Evolutionary conservation across 1,140 invertebrate species (phyloP).

Genomic region (Dendrolimus kikuchii): DNA sequence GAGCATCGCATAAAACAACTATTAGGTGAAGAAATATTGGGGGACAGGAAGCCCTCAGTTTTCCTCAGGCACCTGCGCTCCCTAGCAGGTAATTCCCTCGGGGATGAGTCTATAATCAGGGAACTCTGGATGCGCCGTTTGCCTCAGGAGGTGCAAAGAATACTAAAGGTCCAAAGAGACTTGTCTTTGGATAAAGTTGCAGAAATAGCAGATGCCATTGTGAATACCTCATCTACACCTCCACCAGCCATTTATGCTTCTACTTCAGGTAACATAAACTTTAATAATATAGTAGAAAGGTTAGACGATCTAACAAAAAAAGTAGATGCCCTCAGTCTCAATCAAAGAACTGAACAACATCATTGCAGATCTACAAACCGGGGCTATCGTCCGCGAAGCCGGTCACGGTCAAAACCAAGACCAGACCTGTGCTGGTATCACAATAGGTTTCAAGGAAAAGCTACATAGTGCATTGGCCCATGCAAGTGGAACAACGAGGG

Average conservation of each 20-base stretch:
- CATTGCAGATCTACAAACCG: background rate
- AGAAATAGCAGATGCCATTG: background rate
- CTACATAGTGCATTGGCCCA: background rate
- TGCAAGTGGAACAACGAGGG: background rate
- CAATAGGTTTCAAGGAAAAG: background rate
- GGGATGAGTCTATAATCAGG: background rate
- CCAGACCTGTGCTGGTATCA: background rate
- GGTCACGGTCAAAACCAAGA: background rate
- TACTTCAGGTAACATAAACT: background rate
- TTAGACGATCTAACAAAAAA: background rate
- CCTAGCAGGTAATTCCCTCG: background rate
- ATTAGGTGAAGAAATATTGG: background rate
- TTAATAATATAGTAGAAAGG: background rate
- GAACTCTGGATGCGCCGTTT: background rate
- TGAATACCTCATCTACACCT: background rate
- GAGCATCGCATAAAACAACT: background rate
- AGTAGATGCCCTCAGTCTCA: background rate
- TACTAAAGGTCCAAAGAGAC: background rate
- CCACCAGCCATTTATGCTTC: background rate
- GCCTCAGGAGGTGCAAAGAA: background rate
- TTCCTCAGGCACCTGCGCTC: constrained; percentile 1
- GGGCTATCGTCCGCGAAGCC: no score
- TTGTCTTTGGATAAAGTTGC: background rate
- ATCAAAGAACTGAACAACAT: background rate
- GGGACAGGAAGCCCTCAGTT: background rate